phyloP scores from a whole-genome alignment of 2,888 invertebrate genomes.

The Orthosia gothica region DNA sequence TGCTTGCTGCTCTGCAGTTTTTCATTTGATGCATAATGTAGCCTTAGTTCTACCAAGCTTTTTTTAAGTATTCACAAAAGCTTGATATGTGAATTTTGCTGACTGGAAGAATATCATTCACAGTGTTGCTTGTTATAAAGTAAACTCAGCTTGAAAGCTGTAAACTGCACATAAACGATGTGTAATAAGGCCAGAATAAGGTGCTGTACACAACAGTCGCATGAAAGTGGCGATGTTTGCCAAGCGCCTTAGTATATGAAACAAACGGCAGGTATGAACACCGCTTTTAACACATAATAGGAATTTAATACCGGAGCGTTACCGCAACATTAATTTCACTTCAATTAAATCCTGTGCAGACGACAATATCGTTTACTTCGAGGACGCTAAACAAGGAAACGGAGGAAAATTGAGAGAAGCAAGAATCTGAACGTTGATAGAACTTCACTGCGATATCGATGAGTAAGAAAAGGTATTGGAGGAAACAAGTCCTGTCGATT shows the following conservation, averaged over 20 bases:
- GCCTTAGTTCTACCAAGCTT: background rate
- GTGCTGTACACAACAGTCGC: slow-evolving; percentile 36
- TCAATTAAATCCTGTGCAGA: slow-evolving; percentile 56
- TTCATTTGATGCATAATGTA: slow-evolving; percentile 15
- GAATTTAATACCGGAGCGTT: slow-evolving; percentile 57
- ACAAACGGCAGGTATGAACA: slow-evolving; percentile 28
- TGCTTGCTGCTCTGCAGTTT: slow-evolving; percentile 11
- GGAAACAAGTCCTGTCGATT: background rate
- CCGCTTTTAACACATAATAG: slow-evolving; percentile 61
- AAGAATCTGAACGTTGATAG: slow-evolving; percentile 16
- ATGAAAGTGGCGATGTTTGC: slow-evolving; percentile 50
- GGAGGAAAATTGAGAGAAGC: slow-evolving; percentile 40
- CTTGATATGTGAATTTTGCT: background rate
- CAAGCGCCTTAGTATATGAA: slow-evolving; percentile 40
- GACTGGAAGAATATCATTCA: slow-evolving; percentile 12
- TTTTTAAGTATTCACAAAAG: slow-evolving; percentile 23
- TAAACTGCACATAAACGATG: slow-evolving; percentile 31
- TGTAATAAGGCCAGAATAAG: slow-evolving; percentile 45
- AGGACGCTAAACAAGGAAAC: slow-evolving; percentile 35
- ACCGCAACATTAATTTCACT: slow-evolving; percentile 61
- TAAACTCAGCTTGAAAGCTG: slow-evolving; percentile 29
- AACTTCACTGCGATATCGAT: slow-evolving; percentile 26
- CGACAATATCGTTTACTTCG: slow-evolving; percentile 57
- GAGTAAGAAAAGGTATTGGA: slow-evolving; percentile 15
- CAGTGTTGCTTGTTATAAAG: slow-evolving; percentile 13